phyloP scores from a whole-genome alignment of 2,888 invertebrate genomes.

The Malacosoma neustria region DNA sequence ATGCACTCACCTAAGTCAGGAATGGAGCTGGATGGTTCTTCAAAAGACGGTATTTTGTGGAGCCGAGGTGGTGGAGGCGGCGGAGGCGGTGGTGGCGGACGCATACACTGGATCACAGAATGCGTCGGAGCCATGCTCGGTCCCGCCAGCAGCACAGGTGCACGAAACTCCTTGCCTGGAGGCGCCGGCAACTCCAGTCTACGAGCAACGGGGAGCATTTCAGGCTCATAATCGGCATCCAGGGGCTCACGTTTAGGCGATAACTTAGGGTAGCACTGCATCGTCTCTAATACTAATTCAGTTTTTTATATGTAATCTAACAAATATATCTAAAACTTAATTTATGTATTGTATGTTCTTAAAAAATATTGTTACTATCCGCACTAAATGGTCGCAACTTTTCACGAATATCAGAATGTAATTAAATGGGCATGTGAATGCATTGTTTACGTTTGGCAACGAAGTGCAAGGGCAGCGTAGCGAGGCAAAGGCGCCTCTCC shows the following conservation, averaged over 20 bases:
- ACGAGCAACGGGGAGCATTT: constrained; percentile 45
- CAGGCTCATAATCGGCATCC: constrained; percentile 49
- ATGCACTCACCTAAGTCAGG: constrained; percentile 89
- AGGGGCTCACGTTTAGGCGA: constrained; percentile 58
- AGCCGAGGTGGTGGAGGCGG: constrained; percentile 68
- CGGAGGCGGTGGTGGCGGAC: constrained; percentile 65
- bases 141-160: constrained; percentile 54
- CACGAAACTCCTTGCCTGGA: constrained; percentile 65
- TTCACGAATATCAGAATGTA: constrained; percentile 37
- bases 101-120: constrained; percentile 70
- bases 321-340: constrained; percentile 2
- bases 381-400: constrained; percentile 24
- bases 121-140: constrained; percentile 44
- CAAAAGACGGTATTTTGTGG: constrained; percentile 74
- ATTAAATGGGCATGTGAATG: constrained; percentile 32
- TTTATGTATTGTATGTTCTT: constrained; percentile 12
- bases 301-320: constrained; percentile 19
- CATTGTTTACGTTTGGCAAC: constrained; percentile 35
- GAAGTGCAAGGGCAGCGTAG: constrained; percentile 36
- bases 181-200: constrained; percentile 64
- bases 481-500: constrained; percentile 24
- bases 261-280: constrained; percentile 66
- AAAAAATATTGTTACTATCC: constrained; percentile 21
- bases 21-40: constrained; percentile 91
- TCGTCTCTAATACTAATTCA: constrained; percentile 36